Base-by-base conservation (phyloP, 2,797 vertebrate genomes). In the Rhyacichthys aspro region DNA sequence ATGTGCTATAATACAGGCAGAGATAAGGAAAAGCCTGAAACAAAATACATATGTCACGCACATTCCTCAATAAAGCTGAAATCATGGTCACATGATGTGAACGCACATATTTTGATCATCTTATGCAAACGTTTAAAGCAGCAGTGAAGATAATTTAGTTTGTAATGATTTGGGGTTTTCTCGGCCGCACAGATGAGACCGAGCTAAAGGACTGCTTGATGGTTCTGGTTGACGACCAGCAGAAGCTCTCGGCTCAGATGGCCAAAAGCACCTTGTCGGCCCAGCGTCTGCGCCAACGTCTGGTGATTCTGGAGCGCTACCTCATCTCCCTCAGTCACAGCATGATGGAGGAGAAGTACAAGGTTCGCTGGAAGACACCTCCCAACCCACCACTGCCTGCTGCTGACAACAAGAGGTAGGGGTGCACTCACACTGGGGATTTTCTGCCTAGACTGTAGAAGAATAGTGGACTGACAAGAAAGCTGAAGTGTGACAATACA, bases 241-340 rank as follows among this genome's bases (percentile, higher is more conserved):
- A 97, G 78, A 85, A 92, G 52, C 92, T 99, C 55, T 94, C 95
- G 0, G 86, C 88, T 9, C 94, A 94, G 74, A 95, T 95, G 47
- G 95, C 98, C 49, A 96, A 95, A 23, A 98, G 93, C 74, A 95
- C 96, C 1, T 91, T 99, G 43, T 99, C 98, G 1, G 96, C 95
- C 11, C 87, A 93, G 62, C 94, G 96, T 7, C 91, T 99, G 9
- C 94, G 96, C 59, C 98, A 96, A 90, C 94, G 98, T 37, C 93
- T 99, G 9, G 92, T 96, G 70, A 95, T 99, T 79, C 88, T 99
- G 85, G 97, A 99, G 70, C 94, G 97, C 11, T 99, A 98, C 63
- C 96, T 97, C 84, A 96, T 98, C 87, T 98, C 98, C 9, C 89
- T 99, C 66, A 98, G 94, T 79, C 94, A 98, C 89, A 95, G 94